These are phyloP conservation scores for Terebella lapidaria DNA, from an alignment of 2,888 invertebrate genomes.

Conservation along the genomic window DNA sequence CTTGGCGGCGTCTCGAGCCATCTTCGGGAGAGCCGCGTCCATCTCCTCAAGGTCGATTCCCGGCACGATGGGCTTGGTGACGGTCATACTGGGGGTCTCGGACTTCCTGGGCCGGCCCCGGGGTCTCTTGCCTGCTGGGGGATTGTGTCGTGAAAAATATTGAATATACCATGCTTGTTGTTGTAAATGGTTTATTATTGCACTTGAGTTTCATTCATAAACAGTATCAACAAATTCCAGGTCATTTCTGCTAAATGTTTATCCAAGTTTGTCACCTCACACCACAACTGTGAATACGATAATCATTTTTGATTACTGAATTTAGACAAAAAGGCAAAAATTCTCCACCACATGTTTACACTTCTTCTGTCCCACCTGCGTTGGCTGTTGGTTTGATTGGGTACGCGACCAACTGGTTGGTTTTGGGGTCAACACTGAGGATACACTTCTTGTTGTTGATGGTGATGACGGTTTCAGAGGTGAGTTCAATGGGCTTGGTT, in stretches of 20 bases:
- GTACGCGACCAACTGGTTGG: slow-evolving; percentile 50
- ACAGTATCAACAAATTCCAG: no score
- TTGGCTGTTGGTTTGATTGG: slow-evolving; percentile 33
- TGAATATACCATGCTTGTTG: background rate
- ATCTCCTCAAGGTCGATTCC: background rate
- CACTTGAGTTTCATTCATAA: no score
- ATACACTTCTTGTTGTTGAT: slow-evolving; percentile 53
- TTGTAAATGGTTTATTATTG: no score
- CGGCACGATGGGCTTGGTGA: background rate
- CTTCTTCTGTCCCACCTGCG: no score
- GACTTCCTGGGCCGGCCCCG: slow-evolving; percentile 15
- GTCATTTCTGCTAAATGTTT: no score
- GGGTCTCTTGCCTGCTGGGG: slow-evolving; percentile 14
- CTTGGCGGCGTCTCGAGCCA: background rate
- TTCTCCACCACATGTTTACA: no score
- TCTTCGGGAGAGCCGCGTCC: background rate
- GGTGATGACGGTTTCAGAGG: slow-evolving; percentile 40
- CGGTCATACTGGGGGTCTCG: background rate
- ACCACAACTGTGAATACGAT: no score
- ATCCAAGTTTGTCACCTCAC: no score
- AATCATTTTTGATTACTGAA: no score
- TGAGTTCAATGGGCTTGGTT: slow-evolving; percentile 15
- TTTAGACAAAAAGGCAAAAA: no score
- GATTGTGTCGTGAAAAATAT: background rate
- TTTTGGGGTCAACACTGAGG: slow-evolving; percentile 47